phyloP scores from a whole-genome alignment of 2,113 vertebrate species.

The Cyanoramphus novaezelandiae region DNA sequence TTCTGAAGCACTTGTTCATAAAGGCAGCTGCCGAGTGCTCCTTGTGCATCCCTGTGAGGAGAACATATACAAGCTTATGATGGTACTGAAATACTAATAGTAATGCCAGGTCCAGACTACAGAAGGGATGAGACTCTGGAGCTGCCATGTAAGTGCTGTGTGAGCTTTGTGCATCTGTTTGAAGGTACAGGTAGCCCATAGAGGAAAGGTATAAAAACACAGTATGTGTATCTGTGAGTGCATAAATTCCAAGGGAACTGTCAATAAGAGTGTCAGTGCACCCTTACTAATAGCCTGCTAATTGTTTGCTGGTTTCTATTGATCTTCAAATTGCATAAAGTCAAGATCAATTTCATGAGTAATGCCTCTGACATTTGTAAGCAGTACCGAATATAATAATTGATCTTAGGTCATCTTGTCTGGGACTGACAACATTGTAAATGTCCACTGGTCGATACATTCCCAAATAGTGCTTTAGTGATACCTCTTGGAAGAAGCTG shows the following conservation, averaged over 20 bases:
- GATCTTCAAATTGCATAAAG: constrained; percentile 50
- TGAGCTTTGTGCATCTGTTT: neutral
- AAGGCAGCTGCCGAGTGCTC: neutral
- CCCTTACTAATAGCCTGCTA: constrained; percentile 28
- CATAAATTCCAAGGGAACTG: neutral
- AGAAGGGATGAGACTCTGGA: neutral
- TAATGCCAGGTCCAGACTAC: neutral
- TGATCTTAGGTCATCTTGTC: neutral
- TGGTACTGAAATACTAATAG: neutral
- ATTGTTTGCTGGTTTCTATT: constrained; percentile 40
- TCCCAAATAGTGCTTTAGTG: neutral
- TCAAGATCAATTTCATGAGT: constrained; percentile 22
- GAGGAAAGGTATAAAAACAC: neutral
- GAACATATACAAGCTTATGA: neutral
- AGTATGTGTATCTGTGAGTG: neutral
- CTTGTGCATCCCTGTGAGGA: neutral
- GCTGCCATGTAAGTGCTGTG: neutral
- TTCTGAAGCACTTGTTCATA: neutral
- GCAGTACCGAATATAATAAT: neutral
- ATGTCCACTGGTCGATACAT: neutral
- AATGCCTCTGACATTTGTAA: constrained; percentile 42
- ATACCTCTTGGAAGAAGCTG: neutral
- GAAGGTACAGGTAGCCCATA: neutral
- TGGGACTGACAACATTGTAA: neutral
- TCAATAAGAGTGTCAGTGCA: neutral